Percentiles rank a stretch among this genome's conserved stretches.
These are phyloP conservation scores for Cephonodes hylas DNA, from an alignment of 2,888 invertebrate genomes.

Conservation along the genomic window DNA sequence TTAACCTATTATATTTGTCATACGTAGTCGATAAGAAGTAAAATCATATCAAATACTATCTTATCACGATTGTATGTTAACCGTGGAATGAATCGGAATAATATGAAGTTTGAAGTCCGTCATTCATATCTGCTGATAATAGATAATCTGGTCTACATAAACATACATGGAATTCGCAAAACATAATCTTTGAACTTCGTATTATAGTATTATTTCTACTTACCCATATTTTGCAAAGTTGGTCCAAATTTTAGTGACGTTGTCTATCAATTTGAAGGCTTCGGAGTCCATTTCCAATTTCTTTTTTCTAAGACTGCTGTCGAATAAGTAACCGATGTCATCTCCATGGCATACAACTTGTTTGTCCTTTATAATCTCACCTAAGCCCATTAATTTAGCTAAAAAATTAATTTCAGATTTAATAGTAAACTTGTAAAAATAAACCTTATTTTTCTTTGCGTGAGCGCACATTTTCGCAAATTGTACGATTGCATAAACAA, in stretches of 20 bases:
- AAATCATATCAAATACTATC: too few species aligned
- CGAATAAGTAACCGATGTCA: constrained; percentile 51
- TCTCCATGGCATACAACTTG: constrained; percentile 44
- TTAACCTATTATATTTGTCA: too few species aligned
- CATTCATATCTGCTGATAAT: too few species aligned
- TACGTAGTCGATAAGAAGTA: too few species aligned
- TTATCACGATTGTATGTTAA: too few species aligned
- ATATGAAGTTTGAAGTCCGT: too few species aligned
- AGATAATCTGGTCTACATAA: too few species aligned
- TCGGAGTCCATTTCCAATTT: constrained; percentile 36
- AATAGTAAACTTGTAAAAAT: constrained; percentile 52
- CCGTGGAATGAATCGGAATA: too few species aligned
- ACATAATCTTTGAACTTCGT: neutral
- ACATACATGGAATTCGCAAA: too few species aligned
- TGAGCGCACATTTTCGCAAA: constrained; percentile 37
- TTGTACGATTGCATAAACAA: constrained; percentile 36
- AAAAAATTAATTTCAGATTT: constrained; percentile 49
- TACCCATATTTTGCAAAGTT: constrained; percentile 46
- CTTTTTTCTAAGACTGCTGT: constrained; percentile 25
- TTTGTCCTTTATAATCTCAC: constrained; percentile 24
- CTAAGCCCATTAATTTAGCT: constrained; percentile 29
- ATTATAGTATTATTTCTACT: neutral
- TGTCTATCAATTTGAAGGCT: constrained; percentile 45
- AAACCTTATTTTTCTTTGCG: constrained; percentile 36
- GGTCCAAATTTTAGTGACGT: constrained; percentile 55